Base-by-base conservation (phyloP, 2,888 invertebrate genomes). In the Phaedon cochleariae region DNA sequence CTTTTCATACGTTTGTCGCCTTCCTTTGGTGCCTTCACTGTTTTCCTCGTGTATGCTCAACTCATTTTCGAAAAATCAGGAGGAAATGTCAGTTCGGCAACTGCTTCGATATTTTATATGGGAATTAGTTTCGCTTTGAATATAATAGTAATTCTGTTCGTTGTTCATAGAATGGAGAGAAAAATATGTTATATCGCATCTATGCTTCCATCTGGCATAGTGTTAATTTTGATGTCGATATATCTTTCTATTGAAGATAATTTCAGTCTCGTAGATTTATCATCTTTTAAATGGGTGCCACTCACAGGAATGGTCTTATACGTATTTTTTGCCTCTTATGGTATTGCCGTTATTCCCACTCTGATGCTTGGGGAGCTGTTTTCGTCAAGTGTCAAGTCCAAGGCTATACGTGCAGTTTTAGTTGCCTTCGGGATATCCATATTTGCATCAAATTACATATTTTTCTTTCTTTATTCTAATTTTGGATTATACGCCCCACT, bases 401-500 rank as follows among this genome's bases (percentile, higher is more conserved):
- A 81, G 73, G 81, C 74, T 10, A 63, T 79, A 26, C 67, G 70
- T 9, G 26, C 78, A 9, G 54, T 77, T 18, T 78, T 76, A 59
- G 69, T 80, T 29, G 72, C 73, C 34, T 74, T 78, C 51, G 77
- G 76, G 7, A 2, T 74, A 1, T 65, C 70, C 18, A 66, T 77
- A 9, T 69, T 74, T 31, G 46, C 70, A 6, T 63, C 70, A 4
- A 76, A 79, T 3, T 78, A 77, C 65, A 41, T 79, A 7, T 82
- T 81, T 71, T 78, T 80, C 65, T 58, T 73, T 9, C 68, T 82
- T 45, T 71, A 77, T 60, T 70, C 72, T 10, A 67, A 67, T 59
- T 69, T 76, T 45, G 82, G 81, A 4, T 59, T 81, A 18, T 80
- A 74, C 61, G 72, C 74, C 3, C 76, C 80, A 26, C 82, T 82